Evolutionary conservation across 2,797 vertebrate genomes (phyloP).

Genomic region (Argentina silus): DNA sequence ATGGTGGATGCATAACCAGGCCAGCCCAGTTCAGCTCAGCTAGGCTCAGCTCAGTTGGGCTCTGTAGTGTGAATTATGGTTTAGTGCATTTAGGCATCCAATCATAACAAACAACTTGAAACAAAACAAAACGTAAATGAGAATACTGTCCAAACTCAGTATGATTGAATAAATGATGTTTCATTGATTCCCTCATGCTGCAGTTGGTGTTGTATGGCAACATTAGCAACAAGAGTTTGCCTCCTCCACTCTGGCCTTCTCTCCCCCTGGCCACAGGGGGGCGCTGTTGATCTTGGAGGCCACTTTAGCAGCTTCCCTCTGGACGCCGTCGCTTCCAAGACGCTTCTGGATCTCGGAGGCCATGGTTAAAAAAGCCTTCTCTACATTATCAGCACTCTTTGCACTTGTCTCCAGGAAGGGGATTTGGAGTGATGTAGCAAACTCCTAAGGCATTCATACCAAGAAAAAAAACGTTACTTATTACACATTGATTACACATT

Average conservation of each 20-base stretch:
- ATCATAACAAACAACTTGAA: no score
- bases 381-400: conserved; percentile 78
- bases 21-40: no score
- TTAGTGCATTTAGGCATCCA: no score
- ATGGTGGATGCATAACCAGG: no score
- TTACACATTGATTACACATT: neutral
- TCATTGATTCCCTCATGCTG: neutral
- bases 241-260: conserved; percentile 63
- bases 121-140: neutral
- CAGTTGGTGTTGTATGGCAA: neutral
- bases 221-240: conserved; percentile 73
- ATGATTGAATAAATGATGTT: no score
- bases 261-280: conserved; percentile 75
- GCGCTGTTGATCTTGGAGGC: conserved; percentile 75
- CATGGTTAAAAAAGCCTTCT: conserved; percentile 77
- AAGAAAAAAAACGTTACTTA: neutral
- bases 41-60: no score
- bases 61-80: no score
- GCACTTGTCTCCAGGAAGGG: conserved; percentile 82
- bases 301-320: conserved; percentile 57
- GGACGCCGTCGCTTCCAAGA: conserved; percentile 69
- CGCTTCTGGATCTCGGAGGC: conserved; percentile 80
- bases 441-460: conserved; percentile 60
- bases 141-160: neutral
- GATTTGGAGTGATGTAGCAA: conserved; percentile 74